Percentiles rank a stretch among this genome's conserved stretches.
Conservation (phyloP, 1,140 invertebrate genomes). For the Anastatus disparis region DNA sequence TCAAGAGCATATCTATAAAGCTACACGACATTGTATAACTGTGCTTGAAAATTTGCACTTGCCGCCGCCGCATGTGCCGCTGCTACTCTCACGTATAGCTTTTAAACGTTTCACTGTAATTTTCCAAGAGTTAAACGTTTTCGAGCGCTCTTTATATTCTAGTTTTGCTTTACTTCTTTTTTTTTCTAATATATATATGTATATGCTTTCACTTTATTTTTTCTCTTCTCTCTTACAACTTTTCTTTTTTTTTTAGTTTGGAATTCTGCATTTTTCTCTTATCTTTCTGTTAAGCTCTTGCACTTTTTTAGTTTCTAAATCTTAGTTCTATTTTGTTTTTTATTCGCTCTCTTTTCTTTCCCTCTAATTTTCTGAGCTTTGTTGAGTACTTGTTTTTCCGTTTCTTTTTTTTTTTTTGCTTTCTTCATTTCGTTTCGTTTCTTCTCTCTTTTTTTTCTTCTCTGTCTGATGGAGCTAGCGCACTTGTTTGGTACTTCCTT, state of each 20-base stretch:
- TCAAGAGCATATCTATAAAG: constrained; percentile 27
- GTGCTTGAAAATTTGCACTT: constrained; percentile 40
- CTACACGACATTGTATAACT: too few species aligned
- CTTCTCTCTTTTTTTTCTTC: too few species aligned
- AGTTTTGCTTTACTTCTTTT: too few species aligned
- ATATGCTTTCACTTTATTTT: too few species aligned
- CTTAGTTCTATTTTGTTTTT: neutral
- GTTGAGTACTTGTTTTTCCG: constrained; percentile 18
- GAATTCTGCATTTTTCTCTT: neutral
- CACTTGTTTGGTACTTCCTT: constrained; percentile 6
- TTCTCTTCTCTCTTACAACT: too few species aligned
- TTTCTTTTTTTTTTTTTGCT: too few species aligned
- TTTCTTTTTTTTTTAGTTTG: too few species aligned
- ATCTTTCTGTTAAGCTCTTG: constrained; percentile 21
- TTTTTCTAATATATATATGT: too few species aligned
- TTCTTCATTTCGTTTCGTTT: too few species aligned
- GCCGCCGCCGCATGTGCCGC: neutral
- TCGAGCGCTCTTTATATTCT: too few species aligned
- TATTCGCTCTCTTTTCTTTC: neutral
- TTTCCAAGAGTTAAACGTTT: constrained; percentile 16
- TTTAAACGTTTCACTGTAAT: constrained; percentile 34
- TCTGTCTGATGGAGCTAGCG: too few species aligned
- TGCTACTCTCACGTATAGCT: too few species aligned
- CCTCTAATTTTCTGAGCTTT: constrained; percentile 34
- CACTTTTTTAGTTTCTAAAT: constrained; percentile 22